These are phyloP conservation scores for Tetheella fluctuosa DNA, from an alignment of 2,888 invertebrate genomes.

Conservation along the genomic window DNA sequence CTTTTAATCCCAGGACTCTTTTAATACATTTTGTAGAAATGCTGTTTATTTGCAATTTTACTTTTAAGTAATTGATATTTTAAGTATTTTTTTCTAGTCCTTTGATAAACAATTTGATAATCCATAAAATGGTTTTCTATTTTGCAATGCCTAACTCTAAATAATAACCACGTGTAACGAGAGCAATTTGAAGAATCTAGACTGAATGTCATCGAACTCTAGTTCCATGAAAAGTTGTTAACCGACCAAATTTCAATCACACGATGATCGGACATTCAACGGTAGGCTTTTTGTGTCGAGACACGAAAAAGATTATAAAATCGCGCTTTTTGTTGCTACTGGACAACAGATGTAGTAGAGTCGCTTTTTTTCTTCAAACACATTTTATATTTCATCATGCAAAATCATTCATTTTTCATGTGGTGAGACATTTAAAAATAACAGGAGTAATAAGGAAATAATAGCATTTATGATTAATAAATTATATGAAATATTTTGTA, in stretches of 20 bases:
- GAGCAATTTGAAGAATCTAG: conserved; percentile 19
- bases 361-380: conserved; percentile 20
- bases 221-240: conserved; percentile 55
- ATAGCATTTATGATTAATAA: too few relatives aligned
- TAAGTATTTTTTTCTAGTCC: too few relatives aligned
- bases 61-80: too few relatives aligned
- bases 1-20: too few relatives aligned
- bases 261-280: conserved; percentile 43
- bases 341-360: conserved; percentile 32
- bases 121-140: not conserved
- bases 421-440: too few relatives aligned
- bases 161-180: not conserved
- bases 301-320: conserved; percentile 63
- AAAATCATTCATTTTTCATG: not conserved
- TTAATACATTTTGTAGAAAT: too few relatives aligned
- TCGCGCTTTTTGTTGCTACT: conserved; percentile 49
- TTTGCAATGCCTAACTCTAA: not conserved
- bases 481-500: too few relatives aligned
- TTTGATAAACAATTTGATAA: too few relatives aligned
- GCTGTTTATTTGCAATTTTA: too few relatives aligned
- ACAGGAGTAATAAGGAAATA: too few relatives aligned
- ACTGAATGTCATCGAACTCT: conserved; percentile 49
- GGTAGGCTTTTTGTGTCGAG: conserved; percentile 54
- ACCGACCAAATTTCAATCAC: conserved; percentile 62
- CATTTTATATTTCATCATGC: conserved; percentile 8